Base-by-base conservation (phyloP, 2,888 invertebrate genomes). In the Catocala fraxini region DNA sequence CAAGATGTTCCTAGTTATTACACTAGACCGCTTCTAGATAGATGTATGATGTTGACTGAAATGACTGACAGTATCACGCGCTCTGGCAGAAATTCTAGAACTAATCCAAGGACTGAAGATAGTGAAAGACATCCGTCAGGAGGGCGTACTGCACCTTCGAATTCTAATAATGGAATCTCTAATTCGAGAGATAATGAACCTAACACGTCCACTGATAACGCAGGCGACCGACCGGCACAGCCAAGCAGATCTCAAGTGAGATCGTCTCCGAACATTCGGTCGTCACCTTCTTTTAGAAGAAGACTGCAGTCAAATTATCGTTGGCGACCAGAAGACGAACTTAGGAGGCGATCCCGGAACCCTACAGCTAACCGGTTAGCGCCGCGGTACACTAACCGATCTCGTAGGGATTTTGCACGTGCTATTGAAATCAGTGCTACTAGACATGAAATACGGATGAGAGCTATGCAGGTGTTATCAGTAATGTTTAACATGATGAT, bases 401-500 rank as follows among this genome's bases (percentile, higher is more conserved):
- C 89, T 3, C 88, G 90, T n/a, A 77, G 90, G 58, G 89, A 91
- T 49, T 83, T 88, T 43, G 85, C 84, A 1, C 86, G 92, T 53
- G 85, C 88, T 1, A 82, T 93, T 56, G 93, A 93, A 81, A 88
- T 93, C 39, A 90, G 89, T 69, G 89, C 91, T 15, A 94, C 93
- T 5, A 85, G 93, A 57, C 92, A 93, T 73, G 92, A 92, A 75
- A 91, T 94, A 65, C 89, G 94, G n/a, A 90, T 93, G 89, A 84
- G 94, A 57, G 94, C 94, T 12, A 93, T 92, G 91, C 92, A 92
- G 77, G 92, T 94, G 0, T 77, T 94, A 15, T 92, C 94, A n/a
- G 89, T 92, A 4, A 93, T 94, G 92, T 94, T 94, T 70, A 92
- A 93, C 69, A 92, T 93, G 88, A 94, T 94, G 94, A 94, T 94